Base-by-base conservation (phyloP, 2,797 vertebrate genomes). In the Odontamblyopus rebecca region DNA sequence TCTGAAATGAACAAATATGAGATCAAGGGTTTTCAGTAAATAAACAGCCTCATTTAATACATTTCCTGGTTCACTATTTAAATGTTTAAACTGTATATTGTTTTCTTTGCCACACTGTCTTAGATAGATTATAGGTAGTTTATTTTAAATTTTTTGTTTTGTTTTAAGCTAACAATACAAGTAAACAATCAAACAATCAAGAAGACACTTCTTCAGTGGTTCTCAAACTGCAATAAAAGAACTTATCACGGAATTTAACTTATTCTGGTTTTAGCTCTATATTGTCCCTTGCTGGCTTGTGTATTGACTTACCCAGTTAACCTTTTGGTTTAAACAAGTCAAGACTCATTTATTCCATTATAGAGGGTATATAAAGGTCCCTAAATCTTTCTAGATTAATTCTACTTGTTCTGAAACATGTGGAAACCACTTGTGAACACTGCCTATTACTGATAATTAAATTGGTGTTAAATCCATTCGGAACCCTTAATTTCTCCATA, bases 401-500 rank as follows among this genome's bases (percentile, higher is more conserved):
- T 53, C 19, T 53, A n/a, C 51, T n/a, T 19, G 6, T 41, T 63
- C 35, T 63, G 11, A 38, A 63, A 61, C 60, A 61, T 1, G 2
- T 4, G 13, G 18, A 12, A 44, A 11, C 32, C n/a, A 44, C 61
- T 41, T 41, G 35, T 44, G 44, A 35, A 56, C 23, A 68, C n/a
- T 68, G 67, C n/a, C 30, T 57, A 38, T 56, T 57, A 4, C 32
- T 68, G 38, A 41, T 29, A 48, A 16, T 48, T 15, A 48, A 18
- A 41, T 57, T 74, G 35, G 1, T 29, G 65, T 93, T 77, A 99
- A 88, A 98, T 97, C 97, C 97, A 98, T 82, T 97, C 95, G 0
- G 96, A 96, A 44, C 93, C 94, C 82, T 97, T 98, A 63, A 94
- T 95, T 7, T 96, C 93, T 76, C 94, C 95, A 0, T 95, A 97